phyloP scores from a whole-genome alignment of 2,113 vertebrate species.

The Gymnarchus niloticus region DNA sequence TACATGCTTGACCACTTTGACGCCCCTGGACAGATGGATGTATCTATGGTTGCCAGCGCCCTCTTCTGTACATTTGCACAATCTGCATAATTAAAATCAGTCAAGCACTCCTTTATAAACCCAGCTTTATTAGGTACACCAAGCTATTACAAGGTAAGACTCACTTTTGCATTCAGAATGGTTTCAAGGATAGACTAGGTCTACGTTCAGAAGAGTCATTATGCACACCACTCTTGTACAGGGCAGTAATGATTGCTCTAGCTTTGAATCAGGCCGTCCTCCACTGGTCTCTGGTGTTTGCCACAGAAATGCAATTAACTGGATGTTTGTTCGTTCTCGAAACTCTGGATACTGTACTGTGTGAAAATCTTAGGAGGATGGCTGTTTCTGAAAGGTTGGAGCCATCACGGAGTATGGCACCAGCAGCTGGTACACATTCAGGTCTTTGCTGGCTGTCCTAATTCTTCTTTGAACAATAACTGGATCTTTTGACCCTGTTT shows the following conservation, averaged over 20 bases:
- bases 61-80: conserved; percentile 51
- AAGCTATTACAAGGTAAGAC: not conserved
- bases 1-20: not conserved
- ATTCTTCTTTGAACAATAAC: too few relatives aligned
- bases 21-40: not conserved
- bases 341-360: too few relatives aligned
- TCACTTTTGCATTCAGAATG: not conserved
- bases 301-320: too few relatives aligned
- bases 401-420: too few relatives aligned
- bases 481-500: too few relatives aligned
- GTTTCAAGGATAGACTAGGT: not conserved
- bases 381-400: too few relatives aligned
- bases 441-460: too few relatives aligned
- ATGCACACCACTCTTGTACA: not conserved
- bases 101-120: not conserved
- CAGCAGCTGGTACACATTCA: too few relatives aligned
- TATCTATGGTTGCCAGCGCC: conserved; percentile 55
- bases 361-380: too few relatives aligned
- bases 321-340: too few relatives aligned
- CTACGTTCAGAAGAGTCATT: not conserved
- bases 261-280: too few relatives aligned
- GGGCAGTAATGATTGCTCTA: not conserved
- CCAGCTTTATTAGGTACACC: not conserved
- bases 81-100: not conserved
- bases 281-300: too few relatives aligned